phyloP scores from a whole-genome alignment of 2,888 invertebrate species.

The Dinocampus coccinellae region DNA sequence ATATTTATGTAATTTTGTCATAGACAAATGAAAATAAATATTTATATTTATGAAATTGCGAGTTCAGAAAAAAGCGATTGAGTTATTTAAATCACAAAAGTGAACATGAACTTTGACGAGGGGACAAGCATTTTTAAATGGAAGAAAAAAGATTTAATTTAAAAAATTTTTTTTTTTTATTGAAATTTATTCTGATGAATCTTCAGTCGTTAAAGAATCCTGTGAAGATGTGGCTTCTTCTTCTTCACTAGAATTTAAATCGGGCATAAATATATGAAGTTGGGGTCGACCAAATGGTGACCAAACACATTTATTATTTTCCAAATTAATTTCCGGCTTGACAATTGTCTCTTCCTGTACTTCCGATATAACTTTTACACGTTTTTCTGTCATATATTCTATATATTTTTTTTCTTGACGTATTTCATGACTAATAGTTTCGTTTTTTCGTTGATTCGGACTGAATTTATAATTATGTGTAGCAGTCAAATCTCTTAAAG shows the following conservation, averaged over 20 bases:
- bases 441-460: not conserved
- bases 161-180: not conserved
- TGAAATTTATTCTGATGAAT: not conserved
- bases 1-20: not conserved
- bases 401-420: not conserved
- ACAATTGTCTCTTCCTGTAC: conserved; percentile 23
- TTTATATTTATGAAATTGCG: not conserved
- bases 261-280: conserved; percentile 65
- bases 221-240: conserved; percentile 55
- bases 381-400: not conserved
- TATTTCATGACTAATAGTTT: not conserved
- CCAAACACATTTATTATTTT: conserved; percentile 45
- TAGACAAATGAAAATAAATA: not conserved
- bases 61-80: not conserved
- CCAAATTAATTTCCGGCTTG: not conserved
- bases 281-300: conserved; percentile 67
- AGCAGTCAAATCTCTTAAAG: conserved; percentile 39
- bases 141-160: conserved; percentile 3
- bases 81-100: not conserved
- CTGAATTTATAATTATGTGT: conserved; percentile 47
- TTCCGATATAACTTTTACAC: not conserved
- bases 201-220: conserved; percentile 51
- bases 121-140: conserved; percentile 1
- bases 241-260: conserved; percentile 50
- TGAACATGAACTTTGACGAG: not conserved